Base-by-base conservation (phyloP, 53 echinoderm and acorn worm genomes). In the Zoroaster sp. region DNA sequence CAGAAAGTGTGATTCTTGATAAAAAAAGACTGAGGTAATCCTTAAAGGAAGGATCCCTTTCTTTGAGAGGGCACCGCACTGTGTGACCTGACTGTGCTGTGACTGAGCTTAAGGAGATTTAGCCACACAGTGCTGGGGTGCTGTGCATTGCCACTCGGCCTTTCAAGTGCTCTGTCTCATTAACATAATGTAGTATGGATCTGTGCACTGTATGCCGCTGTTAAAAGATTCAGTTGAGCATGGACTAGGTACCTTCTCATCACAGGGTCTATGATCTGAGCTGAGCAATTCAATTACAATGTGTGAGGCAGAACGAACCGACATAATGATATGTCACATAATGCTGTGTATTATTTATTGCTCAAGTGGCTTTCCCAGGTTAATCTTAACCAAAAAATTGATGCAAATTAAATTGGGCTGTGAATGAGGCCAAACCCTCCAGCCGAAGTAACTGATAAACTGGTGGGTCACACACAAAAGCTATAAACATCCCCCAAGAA, bases 111-210 rank as follows among this genome's bases (percentile, higher is more conserved):
- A 2, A 4, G 46, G 12, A 33, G 14, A 44, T 55, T n/a, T 21
- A n/a, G n/a, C n/a, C n/a, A 43, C 10, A 9, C 75, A 49, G 75
- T 25, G 46, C 33, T 51, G 17, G 69, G 25, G 28, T 46, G 41
- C 1, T 13, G 12, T 45, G 49, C 30, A 31, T 33, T 49, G 47
- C 41, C 5, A 25, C 30, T 9, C 30, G 23, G 32, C 33, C 67
- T 46, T 46, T 6, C 12, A 13, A 14, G 33, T 34, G 11, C 33
- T 74, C 74, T 45, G 15, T 75, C 47, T 75, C 30, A 75, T 75
- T 75, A 75, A 47, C 75, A 75, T 75, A 75, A 75, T 46, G 46
- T 47, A 75, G 75, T 49, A 25, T 44, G 75, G 75, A 33, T 20
- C 23, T 21, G 25, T 21, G 6, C 25, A 55, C 20, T 23, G 25